Percentiles rank a stretch among this genome's conserved stretches.
Conservation (phyloP, 92 coral and sea anemone species). For the Meandrina meandrites region DNA sequence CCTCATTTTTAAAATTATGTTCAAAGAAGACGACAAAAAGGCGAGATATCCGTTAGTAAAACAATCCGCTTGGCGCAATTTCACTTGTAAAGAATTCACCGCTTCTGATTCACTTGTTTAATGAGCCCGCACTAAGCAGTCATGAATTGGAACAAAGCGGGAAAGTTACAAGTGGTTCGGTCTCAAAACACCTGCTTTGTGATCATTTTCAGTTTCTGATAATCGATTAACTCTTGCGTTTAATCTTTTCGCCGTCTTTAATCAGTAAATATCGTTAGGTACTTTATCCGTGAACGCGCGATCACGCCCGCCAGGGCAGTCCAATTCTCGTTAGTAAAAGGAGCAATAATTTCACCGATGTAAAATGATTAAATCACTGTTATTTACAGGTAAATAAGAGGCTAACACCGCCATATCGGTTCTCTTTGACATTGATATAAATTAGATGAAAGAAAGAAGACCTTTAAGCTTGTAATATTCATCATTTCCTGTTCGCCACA, state of each 20-base stretch:
- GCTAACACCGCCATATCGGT: conserved; percentile 31
- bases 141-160: conserved; percentile 12
- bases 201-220: background rate
- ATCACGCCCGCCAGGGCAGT: background rate
- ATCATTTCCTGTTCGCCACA: conserved; percentile 29
- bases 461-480: conserved; percentile 16
- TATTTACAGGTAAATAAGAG: conserved; percentile 14
- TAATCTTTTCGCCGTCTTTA: background rate
- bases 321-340: background rate
- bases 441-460: conserved; percentile 3
- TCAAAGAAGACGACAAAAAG: background rate
- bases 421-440: conserved; percentile 31
- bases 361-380: conserved; percentile 9
- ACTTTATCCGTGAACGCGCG: background rate
- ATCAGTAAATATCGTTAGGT: background rate
- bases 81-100: conserved; percentile 12
- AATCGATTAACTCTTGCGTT: conserved; percentile 10
- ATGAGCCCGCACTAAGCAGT: background rate
- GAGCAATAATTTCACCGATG: conserved; percentile 9
- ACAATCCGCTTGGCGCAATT: background rate
- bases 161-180: background rate
- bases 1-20: background rate
- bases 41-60: background rate
- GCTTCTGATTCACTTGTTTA: background rate
- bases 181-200: conserved; percentile 21